Conservation (phyloP, 2,888 invertebrate genomes). For the Ditula angustiorana region DNA sequence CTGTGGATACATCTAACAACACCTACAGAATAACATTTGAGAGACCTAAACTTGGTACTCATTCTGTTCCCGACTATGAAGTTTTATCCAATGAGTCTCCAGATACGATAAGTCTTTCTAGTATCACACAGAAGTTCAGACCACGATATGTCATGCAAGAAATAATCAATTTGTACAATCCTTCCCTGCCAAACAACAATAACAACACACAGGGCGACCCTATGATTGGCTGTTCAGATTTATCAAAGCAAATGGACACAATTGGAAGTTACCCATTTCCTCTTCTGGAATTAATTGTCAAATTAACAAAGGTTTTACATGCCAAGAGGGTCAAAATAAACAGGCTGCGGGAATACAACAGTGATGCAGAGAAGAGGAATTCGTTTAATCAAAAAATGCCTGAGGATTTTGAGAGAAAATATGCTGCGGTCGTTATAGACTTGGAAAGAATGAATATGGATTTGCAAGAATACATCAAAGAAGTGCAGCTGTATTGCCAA, state of each 20-base stretch:
- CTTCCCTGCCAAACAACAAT: conserved; percentile 61
- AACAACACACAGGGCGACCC: conserved; percentile 88
- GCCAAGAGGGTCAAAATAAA: conserved; percentile 93
- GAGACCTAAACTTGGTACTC: conserved; percentile 95
- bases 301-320: conserved; percentile 93
- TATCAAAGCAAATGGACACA: conserved; percentile 73
- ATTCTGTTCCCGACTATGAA: conserved; percentile 98
- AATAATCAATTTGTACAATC: conserved; percentile 77
- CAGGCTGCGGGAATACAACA: conserved; percentile 93
- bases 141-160: conserved; percentile 88
- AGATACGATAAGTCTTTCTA: conserved; percentile 94
- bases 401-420: conserved; percentile 95
- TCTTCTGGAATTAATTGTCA: conserved; percentile 94
- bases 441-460: conserved; percentile 96
- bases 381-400: conserved; percentile 92
- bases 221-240: conserved; percentile 85
- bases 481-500: conserved; percentile 93
- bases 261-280: conserved; percentile 94
- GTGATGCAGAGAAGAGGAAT: conserved; percentile 94
- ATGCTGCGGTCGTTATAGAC: conserved; percentile 94
- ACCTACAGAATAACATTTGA: conserved; percentile 98
- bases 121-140: conserved; percentile 92
- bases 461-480: conserved; percentile 93
- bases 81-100: conserved; percentile 96
- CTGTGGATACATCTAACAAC: conserved; percentile 97